Conservation (phyloP, 2,797 vertebrate genomes). For the Malurus splendens region DNA sequence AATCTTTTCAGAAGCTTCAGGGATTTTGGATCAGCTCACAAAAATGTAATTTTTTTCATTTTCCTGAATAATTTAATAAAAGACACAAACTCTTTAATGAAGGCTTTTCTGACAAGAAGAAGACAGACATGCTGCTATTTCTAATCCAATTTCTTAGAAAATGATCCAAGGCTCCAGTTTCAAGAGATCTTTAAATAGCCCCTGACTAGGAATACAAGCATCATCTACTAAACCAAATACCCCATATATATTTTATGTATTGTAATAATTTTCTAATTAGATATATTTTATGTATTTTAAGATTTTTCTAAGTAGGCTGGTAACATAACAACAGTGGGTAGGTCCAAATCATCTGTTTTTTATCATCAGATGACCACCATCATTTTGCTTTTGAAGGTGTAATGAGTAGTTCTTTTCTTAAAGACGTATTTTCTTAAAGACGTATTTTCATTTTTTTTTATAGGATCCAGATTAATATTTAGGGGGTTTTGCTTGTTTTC, state of each 20-base stretch:
- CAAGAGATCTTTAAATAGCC: neutral
- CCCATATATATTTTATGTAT: neutral
- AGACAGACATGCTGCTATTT: neutral
- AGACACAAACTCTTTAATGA: neutral
- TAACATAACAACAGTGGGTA: neutral
- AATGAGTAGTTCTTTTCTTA: neutral
- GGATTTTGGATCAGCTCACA: neutral
- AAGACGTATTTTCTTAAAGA: fast-evolving
- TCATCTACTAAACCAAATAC: neutral
- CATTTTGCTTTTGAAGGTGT: neutral
- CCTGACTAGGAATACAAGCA: neutral
- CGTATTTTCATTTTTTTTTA: neutral
- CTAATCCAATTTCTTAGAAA: neutral
- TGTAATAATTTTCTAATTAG: neutral
- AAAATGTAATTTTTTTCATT: neutral
- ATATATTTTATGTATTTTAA: neutral
- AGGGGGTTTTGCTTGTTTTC: fast-evolving
- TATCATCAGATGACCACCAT: neutral
- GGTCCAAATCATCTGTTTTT: neutral
- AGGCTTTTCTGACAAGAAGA: neutral
- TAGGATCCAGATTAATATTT: neutral
- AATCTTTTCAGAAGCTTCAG: neutral
- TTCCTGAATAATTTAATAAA: neutral
- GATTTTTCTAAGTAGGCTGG: neutral
- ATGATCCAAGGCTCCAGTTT: fast-evolving